phyloP scores from a whole-genome alignment of 1,140 invertebrate genomes.

The Battus philenor region DNA sequence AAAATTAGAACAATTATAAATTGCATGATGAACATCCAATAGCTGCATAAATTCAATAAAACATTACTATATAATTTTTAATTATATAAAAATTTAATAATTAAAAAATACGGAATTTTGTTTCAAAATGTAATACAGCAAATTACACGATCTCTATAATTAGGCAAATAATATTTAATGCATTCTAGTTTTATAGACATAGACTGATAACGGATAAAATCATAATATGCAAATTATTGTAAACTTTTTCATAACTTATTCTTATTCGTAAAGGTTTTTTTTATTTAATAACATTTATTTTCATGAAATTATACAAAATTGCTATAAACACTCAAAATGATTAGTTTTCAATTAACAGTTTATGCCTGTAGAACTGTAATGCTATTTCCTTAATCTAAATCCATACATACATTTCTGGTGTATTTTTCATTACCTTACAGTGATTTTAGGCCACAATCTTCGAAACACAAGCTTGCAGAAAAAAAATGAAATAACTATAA shows the following conservation, averaged over 20 bases:
- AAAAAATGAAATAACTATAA: slow-evolving; percentile 21
- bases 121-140: neutral
- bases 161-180: slow-evolving; percentile 1
- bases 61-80: neutral
- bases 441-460: slow-evolving; percentile 32
- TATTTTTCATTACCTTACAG: slow-evolving; percentile 29
- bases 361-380: slow-evolving; percentile 11
- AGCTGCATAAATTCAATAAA: too few relatives aligned
- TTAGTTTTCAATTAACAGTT: slow-evolving; percentile 14
- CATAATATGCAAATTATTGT: too few relatives aligned
- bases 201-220: slow-evolving; percentile 13
- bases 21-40: too few relatives aligned
- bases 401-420: slow-evolving; percentile 35
- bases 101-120: neutral
- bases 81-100: neutral
- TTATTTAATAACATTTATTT: too few relatives aligned
- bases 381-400: slow-evolving; percentile 17
- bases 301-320: too few relatives aligned
- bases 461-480: slow-evolving; percentile 30
- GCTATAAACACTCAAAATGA: too few relatives aligned
- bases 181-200: slow-evolving; percentile 10
- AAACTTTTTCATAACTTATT: too few relatives aligned
- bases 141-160: slow-evolving; percentile 3
- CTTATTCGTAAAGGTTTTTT: too few relatives aligned
- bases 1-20: too few relatives aligned